These are phyloP conservation scores for Aegotheles bennettii DNA, from an alignment of 2,113 vertebrate species.

Conservation along the genomic window DNA sequence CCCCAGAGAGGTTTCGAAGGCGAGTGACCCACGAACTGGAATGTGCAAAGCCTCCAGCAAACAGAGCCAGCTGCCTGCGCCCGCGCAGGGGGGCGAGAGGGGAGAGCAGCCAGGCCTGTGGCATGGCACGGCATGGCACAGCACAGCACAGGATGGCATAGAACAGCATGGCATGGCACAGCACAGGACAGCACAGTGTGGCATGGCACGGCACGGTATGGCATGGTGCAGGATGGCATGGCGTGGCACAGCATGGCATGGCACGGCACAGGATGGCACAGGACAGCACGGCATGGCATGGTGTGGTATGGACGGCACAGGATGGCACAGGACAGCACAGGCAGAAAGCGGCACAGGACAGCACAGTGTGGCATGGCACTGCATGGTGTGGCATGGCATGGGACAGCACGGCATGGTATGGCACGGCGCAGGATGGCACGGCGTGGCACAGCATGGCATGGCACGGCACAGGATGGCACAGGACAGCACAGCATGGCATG, in stretches of 20 bases:
- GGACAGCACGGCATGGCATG: too few relatives aligned
- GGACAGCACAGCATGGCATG: not conserved
- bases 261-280: too few relatives aligned
- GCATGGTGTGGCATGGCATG: accelerated
- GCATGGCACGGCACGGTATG: too few relatives aligned
- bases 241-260: too few relatives aligned
- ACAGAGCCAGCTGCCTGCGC: slow-evolving; percentile 55
- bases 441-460: not conserved
- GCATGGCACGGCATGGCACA: not conserved
- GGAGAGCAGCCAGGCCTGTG: not conserved
- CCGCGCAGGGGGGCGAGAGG: not conserved
- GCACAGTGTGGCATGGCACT: not conserved
- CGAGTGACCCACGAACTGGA: slow-evolving; percentile 60
- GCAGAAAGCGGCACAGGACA: accelerated
- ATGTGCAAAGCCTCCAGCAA: slow-evolving; percentile 64
- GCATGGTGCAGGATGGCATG: too few relatives aligned
- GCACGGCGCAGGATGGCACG: accelerated
- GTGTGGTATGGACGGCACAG: not conserved
- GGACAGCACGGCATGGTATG: not conserved
- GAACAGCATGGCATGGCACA: not conserved
- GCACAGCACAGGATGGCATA: not conserved
- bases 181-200: not conserved
- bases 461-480: accelerated
- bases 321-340: accelerated
- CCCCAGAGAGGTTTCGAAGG: slow-evolving; percentile 52